Conservation (phyloP, 2,888 invertebrate species). For the Drosophila siamana region DNA sequence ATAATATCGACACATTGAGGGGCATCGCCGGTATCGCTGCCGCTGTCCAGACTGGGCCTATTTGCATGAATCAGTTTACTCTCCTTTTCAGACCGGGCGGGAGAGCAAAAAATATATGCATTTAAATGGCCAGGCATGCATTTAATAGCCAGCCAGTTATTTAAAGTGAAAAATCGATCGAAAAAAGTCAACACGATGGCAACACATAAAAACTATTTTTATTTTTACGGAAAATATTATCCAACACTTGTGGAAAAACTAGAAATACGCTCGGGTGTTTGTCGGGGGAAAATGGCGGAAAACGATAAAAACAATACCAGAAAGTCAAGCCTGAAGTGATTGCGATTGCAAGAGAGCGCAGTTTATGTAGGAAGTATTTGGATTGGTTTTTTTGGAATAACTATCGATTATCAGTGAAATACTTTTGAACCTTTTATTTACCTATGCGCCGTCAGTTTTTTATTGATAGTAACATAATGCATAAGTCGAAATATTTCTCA, state of each 20-base stretch:
- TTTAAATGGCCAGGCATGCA: conserved; percentile 49
- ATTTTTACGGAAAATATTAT: conserved; percentile 30
- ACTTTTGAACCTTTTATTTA: too few relatives aligned
- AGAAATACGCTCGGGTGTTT: not conserved
- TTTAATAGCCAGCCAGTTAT: conserved; percentile 57
- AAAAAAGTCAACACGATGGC: conserved; percentile 22
- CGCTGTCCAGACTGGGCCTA: conserved; percentile 27
- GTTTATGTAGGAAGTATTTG: not conserved
- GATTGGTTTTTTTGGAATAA: too few relatives aligned
- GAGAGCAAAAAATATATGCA: conserved; percentile 43
- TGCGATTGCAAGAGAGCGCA: not conserved
- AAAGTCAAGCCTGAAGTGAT: not conserved
- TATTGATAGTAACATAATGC: too few relatives aligned
- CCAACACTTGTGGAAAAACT: conserved; percentile 4
- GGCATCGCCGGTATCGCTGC: too few relatives aligned
- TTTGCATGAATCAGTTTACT: conserved; percentile 33
- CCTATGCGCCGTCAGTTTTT: too few relatives aligned
- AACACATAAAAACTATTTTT: conserved; percentile 22
- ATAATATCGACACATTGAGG: conserved; percentile 54
- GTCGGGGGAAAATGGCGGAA: not conserved
- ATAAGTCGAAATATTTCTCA: too few relatives aligned
- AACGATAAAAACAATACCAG: not conserved
- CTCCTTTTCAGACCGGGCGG: conserved; percentile 13
- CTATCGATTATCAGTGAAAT: too few relatives aligned
- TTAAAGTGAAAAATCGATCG: conserved; percentile 45